A percentile compares a stretch with the other conserved stretches of the same genome.
These are phyloP conservation scores for Drosophila simulans DNA, from an alignment of 1,140 invertebrate genomes.

Conservation along the genomic window DNA sequence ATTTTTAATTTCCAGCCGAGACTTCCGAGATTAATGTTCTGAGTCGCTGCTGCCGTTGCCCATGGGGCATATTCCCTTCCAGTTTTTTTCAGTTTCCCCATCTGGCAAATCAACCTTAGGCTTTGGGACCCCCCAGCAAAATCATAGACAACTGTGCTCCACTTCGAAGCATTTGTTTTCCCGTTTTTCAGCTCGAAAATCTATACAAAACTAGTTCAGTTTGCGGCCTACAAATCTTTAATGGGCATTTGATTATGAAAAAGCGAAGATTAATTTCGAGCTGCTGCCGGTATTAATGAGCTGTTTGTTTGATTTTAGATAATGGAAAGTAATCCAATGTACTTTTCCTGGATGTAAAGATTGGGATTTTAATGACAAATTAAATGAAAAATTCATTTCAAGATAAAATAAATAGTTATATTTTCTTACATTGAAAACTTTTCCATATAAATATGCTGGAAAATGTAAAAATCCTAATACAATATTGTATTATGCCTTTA, in stretches of 20 bases:
- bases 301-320: neutral
- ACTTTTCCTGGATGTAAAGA: too few species aligned
- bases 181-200: conserved; percentile 1
- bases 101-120: neutral
- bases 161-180: conserved; percentile 25
- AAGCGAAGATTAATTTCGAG: conserved; percentile 29
- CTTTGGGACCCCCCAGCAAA: neutral
- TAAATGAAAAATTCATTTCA: too few species aligned
- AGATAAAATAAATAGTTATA: too few species aligned
- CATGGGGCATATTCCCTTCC: conserved; percentile 10
- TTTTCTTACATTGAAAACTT: too few species aligned
- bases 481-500: too few species aligned
- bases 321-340: neutral
- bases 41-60: conserved; percentile 53
- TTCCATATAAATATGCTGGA: too few species aligned
- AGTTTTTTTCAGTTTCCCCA: neutral
- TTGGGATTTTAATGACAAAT: too few species aligned
- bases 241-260: conserved; percentile 34
- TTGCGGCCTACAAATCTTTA: neutral
- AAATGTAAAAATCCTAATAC: too few species aligned
- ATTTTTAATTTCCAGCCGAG: conserved; percentile 74
- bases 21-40: conserved; percentile 76
- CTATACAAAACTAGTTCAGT: conserved; percentile 6
- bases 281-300: conserved; percentile 24
- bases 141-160: conserved; percentile 13